These are phyloP conservation scores for Orussus abietinus DNA, from an alignment of 1,140 invertebrate genomes.

Conservation along the genomic window DNA sequence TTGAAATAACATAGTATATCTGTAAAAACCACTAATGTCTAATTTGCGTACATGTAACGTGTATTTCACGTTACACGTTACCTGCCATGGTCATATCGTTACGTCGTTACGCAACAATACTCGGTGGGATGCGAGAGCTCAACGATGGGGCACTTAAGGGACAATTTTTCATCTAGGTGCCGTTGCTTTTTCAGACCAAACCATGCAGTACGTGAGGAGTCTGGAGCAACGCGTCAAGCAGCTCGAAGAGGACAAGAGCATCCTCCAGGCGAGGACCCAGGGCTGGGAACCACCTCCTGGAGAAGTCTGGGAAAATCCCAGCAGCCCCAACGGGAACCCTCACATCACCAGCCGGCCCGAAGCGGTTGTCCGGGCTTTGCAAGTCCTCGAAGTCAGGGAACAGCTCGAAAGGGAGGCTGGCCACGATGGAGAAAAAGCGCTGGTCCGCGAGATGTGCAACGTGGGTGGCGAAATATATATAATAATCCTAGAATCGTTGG, in stretches of 20 bases:
- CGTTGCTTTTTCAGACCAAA: slow-evolving; percentile 69
- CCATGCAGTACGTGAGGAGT: slow-evolving; percentile 82
- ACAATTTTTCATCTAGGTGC: too few species aligned
- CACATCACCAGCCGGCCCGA: slow-evolving; percentile 65
- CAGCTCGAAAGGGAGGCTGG: slow-evolving; percentile 77
- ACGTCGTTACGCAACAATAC: too few species aligned
- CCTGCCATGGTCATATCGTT: too few species aligned
- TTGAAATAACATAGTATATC: slow-evolving; percentile 13
- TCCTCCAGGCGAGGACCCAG: slow-evolving; percentile 51
- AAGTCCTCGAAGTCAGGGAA: slow-evolving; percentile 86
- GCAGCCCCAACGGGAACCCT: slow-evolving; percentile 47
- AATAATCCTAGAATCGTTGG: too few species aligned
- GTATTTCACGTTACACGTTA: too few species aligned
- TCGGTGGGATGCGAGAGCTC: too few species aligned
- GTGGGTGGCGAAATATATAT: slow-evolving; percentile 57
- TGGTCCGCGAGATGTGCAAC: slow-evolving; percentile 95
- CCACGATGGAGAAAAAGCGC: slow-evolving; percentile 86
- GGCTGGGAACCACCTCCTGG: slow-evolving; percentile 49
- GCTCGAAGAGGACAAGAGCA: slow-evolving; percentile 75
- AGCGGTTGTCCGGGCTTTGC: slow-evolving; percentile 84
- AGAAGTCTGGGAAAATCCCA: slow-evolving; percentile 44
- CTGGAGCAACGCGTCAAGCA: slow-evolving; percentile 81
- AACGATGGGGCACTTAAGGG: too few species aligned
- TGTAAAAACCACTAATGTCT: too few species aligned
- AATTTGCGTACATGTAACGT: too few species aligned